Evolutionary conservation across 2,113 vertebrate species (phyloP).

Genomic region (Thalassoma bifasciatum): DNA sequence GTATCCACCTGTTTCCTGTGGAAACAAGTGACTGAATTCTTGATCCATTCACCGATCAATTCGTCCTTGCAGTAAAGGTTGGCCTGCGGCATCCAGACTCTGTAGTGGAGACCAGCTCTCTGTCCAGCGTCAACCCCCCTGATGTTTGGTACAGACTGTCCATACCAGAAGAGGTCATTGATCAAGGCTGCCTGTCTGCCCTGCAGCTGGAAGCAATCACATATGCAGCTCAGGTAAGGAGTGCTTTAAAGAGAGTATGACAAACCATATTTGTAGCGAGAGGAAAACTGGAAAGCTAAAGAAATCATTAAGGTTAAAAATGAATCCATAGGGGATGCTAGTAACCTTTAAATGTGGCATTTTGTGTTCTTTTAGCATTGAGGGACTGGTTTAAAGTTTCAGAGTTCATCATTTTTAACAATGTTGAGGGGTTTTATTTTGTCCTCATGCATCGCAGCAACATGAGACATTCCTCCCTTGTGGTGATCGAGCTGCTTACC

Average conservation of each 20-base stretch:
- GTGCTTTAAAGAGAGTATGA: neutral
- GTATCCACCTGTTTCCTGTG: no score
- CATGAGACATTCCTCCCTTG: constrained; percentile 98
- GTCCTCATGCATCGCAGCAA: constrained; percentile 86
- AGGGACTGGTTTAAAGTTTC: no score
- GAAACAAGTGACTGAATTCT: neutral
- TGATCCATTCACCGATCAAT: neutral
- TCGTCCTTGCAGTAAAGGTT: constrained; percentile 86
- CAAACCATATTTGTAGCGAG: no score
- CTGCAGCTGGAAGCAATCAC: constrained; percentile 97
- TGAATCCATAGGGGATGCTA: no score
- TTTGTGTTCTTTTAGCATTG: no score
- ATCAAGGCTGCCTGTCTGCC: constrained; percentile 94
- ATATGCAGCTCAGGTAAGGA: constrained; percentile 90
- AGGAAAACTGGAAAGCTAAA: no score
- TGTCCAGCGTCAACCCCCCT: constrained; percentile 96
- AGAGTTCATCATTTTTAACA: neutral
- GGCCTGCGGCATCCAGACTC: constrained; percentile 96
- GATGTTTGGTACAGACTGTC: constrained; percentile 97
- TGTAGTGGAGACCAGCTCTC: constrained; percentile 97
- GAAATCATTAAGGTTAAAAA: no score
- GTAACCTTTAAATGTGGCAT: no score
- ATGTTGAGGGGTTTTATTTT: neutral
- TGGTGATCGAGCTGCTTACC: constrained; percentile 94
- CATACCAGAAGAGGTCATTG: constrained; percentile 95